phyloP scores from a whole-genome alignment of 2,888 invertebrate species.

The Cybosia mesomella region DNA sequence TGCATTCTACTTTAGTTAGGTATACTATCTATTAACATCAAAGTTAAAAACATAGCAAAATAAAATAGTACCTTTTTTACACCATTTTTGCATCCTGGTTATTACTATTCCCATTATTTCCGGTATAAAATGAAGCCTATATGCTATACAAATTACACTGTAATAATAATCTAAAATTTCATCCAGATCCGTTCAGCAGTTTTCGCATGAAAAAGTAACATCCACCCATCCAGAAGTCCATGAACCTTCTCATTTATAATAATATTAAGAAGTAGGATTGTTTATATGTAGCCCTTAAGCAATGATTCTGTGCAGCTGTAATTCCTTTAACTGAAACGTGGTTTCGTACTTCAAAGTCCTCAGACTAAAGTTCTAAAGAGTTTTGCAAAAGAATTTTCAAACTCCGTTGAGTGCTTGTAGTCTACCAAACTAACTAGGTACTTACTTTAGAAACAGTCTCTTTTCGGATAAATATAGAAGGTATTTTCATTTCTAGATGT shows the following conservation, averaged over 20 bases:
- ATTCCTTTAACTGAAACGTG: conserved; percentile 16
- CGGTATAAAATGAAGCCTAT: no score
- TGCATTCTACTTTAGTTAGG: no score
- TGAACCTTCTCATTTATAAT: not conserved
- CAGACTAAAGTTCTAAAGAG: conserved; percentile 17
- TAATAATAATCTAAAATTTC: no score
- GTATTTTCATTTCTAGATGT: conserved; percentile 66
- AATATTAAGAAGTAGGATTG: not conserved
- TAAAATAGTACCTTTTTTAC: no score
- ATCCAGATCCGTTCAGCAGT: no score
- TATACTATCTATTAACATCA: no score
- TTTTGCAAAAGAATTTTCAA: conserved; percentile 26
- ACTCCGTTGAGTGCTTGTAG: not conserved
- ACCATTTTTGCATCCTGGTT: no score
- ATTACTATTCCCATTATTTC: no score
- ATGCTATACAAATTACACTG: no score
- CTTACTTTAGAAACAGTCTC: not conserved
- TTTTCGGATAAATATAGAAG: conserved; percentile 20
- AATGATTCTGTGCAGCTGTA: not conserved
- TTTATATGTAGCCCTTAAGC: not conserved
- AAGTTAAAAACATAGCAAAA: no score
- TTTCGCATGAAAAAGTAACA: no score
- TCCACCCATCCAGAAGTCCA: no score
- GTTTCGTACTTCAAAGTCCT: conserved; percentile 18
- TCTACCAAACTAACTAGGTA: not conserved